Conservation (phyloP, 2,888 invertebrate genomes). For the Microplitis deprimator region DNA sequence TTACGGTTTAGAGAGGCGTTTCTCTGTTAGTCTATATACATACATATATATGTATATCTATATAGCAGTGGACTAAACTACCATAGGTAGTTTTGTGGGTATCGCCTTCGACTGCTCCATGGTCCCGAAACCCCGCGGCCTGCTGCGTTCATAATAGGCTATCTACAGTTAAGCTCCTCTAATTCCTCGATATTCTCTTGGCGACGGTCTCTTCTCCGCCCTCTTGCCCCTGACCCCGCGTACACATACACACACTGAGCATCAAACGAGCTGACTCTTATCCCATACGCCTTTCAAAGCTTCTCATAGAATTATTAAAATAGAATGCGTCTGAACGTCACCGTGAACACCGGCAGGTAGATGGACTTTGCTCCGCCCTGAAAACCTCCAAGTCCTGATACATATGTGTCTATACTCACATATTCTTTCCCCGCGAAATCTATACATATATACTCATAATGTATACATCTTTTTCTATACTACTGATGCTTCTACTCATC, state of each 20-base stretch:
- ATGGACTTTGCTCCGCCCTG: constrained; percentile 42
- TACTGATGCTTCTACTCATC: not conserved
- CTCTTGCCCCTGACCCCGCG: constrained; percentile 43
- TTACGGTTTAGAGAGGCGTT: constrained; percentile 7
- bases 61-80: not conserved
- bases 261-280: constrained; percentile 44
- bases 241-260: constrained; percentile 13
- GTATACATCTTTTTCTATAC: not conserved
- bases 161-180: constrained; percentile 61
- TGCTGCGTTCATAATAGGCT: constrained; percentile 67
- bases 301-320: constrained; percentile 69
- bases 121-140: constrained; percentile 57
- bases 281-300: constrained; percentile 53
- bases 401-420: not conserved
- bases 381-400: constrained; percentile 39
- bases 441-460: constrained; percentile 2
- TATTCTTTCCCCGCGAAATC: constrained; percentile 2
- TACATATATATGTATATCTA: constrained; percentile 3
- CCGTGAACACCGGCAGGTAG: constrained; percentile 59
- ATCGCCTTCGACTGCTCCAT: not conserved
- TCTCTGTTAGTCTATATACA: constrained; percentile 18
- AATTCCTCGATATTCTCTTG: constrained; percentile 59
- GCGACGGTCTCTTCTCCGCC: constrained; percentile 47
- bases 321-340: constrained; percentile 64
- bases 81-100: not conserved